phyloP scores from a whole-genome alignment of 1,140 invertebrate genomes.

The Cataglyphis hispanica region DNA sequence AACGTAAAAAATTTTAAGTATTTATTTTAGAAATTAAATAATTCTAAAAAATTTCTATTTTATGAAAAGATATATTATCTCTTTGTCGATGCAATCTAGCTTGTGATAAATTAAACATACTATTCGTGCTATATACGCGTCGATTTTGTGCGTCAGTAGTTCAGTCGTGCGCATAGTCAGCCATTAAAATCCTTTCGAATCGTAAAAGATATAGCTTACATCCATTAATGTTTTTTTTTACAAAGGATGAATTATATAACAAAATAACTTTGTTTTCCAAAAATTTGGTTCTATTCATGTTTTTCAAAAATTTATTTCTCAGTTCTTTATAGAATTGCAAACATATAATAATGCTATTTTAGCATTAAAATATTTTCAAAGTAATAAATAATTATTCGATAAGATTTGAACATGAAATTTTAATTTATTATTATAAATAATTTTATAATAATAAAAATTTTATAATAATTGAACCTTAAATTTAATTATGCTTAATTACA shows the following conservation, averaged over 20 bases:
- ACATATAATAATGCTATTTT: too few relatives aligned
- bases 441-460: too few relatives aligned
- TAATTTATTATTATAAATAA: too few relatives aligned
- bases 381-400: too few relatives aligned
- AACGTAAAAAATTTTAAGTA: neutral
- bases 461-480: too few relatives aligned
- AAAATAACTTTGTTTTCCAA: neutral
- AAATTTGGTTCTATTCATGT: neutral
- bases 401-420: too few relatives aligned
- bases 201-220: neutral
- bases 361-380: too few relatives aligned
- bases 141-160: slow-evolving; percentile 25
- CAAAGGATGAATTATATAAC: neutral
- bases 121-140: neutral
- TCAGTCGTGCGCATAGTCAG: neutral
- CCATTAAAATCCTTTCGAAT: neutral
- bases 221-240: slow-evolving; percentile 11
- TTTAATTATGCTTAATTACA: slow-evolving; percentile 1
- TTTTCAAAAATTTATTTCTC: slow-evolving; percentile 13
- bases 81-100: neutral
- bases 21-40: neutral
- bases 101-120: neutral
- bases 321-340: neutral
- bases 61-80: neutral
- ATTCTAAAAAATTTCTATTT: neutral